Percentiles rank a stretch among this genome's conserved stretches.
Conservation (phyloP, 2,888 invertebrate species). For the Cremastobaeus sp. region DNA sequence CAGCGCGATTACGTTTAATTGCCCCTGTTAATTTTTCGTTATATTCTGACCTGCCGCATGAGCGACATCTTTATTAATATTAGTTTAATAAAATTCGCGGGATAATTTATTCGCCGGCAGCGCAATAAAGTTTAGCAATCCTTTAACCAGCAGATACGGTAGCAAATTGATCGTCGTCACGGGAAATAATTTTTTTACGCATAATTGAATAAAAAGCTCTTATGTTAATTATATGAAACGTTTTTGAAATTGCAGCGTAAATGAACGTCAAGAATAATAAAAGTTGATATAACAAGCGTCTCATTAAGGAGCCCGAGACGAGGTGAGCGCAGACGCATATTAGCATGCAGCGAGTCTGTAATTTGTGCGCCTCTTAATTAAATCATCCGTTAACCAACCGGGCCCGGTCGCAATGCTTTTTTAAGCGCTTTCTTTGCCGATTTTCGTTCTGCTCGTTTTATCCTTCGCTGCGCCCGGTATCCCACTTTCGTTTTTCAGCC, state of each 20-base stretch:
- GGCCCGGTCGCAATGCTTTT: constrained; percentile 59
- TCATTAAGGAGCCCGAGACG: constrained; percentile 75
- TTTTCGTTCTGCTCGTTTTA: constrained; percentile 62
- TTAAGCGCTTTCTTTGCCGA: constrained; percentile 57
- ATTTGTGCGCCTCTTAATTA: constrained; percentile 79
- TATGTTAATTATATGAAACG: constrained; percentile 53
- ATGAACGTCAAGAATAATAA: constrained; percentile 54
- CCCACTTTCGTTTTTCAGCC: constrained; percentile 62
- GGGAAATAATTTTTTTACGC: constrained; percentile 38
- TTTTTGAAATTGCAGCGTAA: constrained; percentile 54
- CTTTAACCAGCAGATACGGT: constrained; percentile 51
- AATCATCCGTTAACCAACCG: constrained; percentile 78
- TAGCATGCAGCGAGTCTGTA: constrained; percentile 78
- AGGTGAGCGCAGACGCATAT: constrained; percentile 75
- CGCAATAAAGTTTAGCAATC: constrained; percentile 44
- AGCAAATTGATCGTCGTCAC: constrained; percentile 55
- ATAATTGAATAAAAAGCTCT: constrained; percentile 45
- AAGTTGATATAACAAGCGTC: constrained; percentile 70
- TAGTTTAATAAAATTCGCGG: constrained; percentile 25
- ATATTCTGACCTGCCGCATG: too few species aligned
- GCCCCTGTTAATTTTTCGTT: too few species aligned
- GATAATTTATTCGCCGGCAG: constrained; percentile 32
- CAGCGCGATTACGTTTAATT: constrained; percentile 13
- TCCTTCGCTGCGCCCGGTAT: constrained; percentile 60
- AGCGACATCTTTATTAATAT: constrained; percentile 42